Evolutionary conservation across 2,113 vertebrate species (phyloP).

Genomic region (Fulica atra): DNA sequence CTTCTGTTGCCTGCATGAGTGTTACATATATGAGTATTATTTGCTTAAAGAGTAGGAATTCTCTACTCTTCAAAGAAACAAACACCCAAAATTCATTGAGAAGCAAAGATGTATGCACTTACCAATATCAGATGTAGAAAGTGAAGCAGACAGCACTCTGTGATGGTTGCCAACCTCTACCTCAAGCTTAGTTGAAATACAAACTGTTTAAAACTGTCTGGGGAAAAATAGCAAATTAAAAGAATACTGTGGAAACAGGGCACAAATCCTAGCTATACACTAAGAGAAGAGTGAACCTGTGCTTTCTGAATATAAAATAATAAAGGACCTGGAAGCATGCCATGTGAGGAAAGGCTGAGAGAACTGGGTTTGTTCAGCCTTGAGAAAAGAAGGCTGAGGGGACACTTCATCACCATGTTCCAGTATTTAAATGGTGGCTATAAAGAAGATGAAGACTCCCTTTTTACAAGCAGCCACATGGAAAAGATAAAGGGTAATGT

Average conservation of each 20-base stretch:
- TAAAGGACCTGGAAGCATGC: background rate
- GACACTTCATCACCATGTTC: no score
- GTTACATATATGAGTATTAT: background rate
- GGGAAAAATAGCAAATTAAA: background rate
- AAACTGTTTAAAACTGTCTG: background rate
- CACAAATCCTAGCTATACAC: background rate
- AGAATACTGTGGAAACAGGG: conserved; percentile 18
- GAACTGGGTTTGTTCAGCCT: no score
- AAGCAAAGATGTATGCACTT: background rate
- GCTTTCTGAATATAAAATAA: conserved; percentile 2
- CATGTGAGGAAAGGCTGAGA: no score
- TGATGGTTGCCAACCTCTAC: background rate
- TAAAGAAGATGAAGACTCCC: no score
- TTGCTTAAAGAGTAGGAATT: background rate
- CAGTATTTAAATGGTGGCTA: no score
- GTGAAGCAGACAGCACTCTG: background rate
- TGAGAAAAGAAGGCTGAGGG: no score
- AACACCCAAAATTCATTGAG: background rate
- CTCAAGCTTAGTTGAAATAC: background rate
- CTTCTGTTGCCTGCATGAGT: background rate
- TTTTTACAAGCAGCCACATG: no score
- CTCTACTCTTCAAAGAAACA: background rate
- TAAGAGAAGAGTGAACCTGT: conserved; percentile 16
- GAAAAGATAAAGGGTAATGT: no score
- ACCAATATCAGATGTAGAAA: background rate